phyloP scores from a whole-genome alignment of 2,113 vertebrate genomes.

The Albula glossodonta region DNA sequence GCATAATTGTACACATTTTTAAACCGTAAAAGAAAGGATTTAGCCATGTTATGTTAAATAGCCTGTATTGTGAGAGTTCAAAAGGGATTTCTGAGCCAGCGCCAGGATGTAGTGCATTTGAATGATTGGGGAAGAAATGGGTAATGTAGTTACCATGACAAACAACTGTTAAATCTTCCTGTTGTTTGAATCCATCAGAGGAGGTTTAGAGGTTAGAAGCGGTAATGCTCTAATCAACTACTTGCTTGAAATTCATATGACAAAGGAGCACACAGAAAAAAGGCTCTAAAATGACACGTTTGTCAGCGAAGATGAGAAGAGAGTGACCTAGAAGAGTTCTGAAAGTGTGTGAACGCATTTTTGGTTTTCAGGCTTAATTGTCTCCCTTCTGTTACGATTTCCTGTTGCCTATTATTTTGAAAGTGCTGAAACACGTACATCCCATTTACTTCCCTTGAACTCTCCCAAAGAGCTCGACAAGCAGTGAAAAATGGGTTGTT shows the following conservation, averaged over 20 bases:
- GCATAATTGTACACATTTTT: background rate
- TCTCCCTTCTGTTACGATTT: conserved; percentile 36
- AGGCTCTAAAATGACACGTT: conserved; percentile 22
- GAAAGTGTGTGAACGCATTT: background rate
- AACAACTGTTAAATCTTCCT: conserved; percentile 18
- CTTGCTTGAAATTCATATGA: background rate
- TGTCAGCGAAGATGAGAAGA: conserved; percentile 4
- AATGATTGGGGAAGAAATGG: background rate
- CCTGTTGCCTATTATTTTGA: conserved; percentile 32
- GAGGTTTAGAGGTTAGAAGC: background rate
- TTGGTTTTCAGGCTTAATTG: conserved; percentile 41
- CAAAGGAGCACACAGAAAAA: background rate
- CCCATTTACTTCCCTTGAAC: conserved; percentile 25
- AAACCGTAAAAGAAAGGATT: background rate
- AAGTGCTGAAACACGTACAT: conserved; percentile 39
- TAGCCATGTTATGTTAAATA: background rate
- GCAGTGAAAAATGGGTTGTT: conserved; percentile 21
- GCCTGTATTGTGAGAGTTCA: background rate
- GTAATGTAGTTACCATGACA: conserved; percentile 7
- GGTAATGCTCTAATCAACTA: background rate
- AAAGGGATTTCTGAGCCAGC: background rate
- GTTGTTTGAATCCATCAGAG: conserved; percentile 6
- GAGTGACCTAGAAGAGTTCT: background rate
- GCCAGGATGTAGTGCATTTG: background rate
- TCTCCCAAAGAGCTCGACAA: conserved; percentile 28